Evolutionary conservation across 2,797 vertebrate species (phyloP).

Genomic region (Otolemur crassicaudatus): DNA sequence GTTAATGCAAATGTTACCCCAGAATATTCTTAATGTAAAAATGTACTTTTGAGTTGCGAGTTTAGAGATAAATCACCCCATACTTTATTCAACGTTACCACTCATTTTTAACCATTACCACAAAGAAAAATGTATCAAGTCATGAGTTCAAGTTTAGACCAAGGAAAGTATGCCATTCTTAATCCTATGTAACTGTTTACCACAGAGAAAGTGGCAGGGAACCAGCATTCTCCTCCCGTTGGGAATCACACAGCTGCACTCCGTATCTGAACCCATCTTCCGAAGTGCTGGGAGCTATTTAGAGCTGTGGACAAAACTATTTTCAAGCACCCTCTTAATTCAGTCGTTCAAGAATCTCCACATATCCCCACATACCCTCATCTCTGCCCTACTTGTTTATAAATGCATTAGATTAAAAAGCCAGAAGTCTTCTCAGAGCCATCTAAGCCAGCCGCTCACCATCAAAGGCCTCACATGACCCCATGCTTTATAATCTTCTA

Average conservation of each 20-base stretch:
- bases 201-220: background rate
- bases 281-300: background rate
- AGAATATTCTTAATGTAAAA: background rate
- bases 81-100: conserved; percentile 11
- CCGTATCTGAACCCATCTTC: conserved; percentile 17
- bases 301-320: conserved; percentile 42
- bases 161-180: background rate
- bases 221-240: background rate
- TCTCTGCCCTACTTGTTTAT: background rate
- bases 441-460: background rate
- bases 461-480: background rate
- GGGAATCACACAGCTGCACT: background rate
- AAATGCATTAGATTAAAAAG: background rate
- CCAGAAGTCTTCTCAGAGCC: background rate
- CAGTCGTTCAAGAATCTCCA: conserved; percentile 55
- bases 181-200: background rate
- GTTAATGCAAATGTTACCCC: background rate
- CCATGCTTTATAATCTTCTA: background rate
- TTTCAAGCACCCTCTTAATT: conserved; percentile 32
- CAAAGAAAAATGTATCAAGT: conserved; percentile 21
- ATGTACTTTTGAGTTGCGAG: background rate
- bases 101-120: background rate
- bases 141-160: background rate
- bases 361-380: background rate
- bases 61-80: background rate